Base-by-base conservation (phyloP, 2,888 invertebrate species). In the Argyresthia goedartella region DNA sequence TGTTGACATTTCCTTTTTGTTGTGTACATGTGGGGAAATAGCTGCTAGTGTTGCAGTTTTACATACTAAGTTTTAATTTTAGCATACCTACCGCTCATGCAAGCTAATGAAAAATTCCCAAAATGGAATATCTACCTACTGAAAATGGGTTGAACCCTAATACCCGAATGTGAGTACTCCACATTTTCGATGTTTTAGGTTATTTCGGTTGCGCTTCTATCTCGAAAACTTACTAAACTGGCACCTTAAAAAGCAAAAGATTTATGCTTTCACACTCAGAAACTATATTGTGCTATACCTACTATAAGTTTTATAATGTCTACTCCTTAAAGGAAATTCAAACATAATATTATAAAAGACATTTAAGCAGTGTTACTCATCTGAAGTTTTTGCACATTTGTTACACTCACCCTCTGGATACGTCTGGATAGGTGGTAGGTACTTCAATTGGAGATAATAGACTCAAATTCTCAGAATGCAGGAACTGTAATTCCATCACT, bases 101-200 rank as follows among this genome's bases (percentile, higher is more conserved):
- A 25, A 25, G 25, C 25, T 4, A 4, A 2, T 25, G 25, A 46
- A 36, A 13, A 8, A 36, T 36, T 11, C 35, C 15, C 14, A 63
- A 55, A 58, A 86, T 87, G 87, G 87, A 87, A 57, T 86, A 86
- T 54, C 76, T 86, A 54, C 55, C 76, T 4, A 69, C 77, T 15
- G 81, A 84, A 57, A 67, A 67, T 54, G 62, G 63, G 54, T 52
- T 67, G 35, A 53, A 64, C 35, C 57, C 69, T 16, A 73, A 66
- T 52, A 71, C 81, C 42, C 64, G 85, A 65, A 73, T 87, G 87
- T 87, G 73, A 76, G 81, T 76, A 49, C 48, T 25, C 34, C 14
- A 35, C 9, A n/a, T 44, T 34, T 43, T 52, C 11, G 2, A 25
- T 48, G 14, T 51, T 49, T 48, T 41, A 53, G 52, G 35, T 50